Conservation (phyloP, 1,140 invertebrate species). For the Nebria ingens region DNA sequence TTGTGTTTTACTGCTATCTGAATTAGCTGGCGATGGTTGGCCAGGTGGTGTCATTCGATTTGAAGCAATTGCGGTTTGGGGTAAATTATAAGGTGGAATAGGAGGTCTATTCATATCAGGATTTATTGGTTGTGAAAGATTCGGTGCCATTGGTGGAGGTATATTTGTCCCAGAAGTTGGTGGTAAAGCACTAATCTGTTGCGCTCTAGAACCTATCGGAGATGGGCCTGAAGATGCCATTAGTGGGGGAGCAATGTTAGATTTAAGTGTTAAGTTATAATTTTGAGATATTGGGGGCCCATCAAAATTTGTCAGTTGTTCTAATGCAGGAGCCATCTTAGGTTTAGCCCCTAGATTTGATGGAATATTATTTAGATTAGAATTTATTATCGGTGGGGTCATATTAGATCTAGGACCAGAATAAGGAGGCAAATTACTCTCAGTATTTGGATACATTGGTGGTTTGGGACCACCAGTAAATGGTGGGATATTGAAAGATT, state of each 20-base stretch:
- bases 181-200: too few relatives aligned
- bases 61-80: background rate
- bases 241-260: background rate
- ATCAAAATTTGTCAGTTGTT: background rate
- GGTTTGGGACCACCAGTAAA: too few relatives aligned
- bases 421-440: too few relatives aligned
- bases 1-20: too few relatives aligned
- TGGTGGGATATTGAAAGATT: too few relatives aligned
- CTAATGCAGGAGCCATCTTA: background rate
- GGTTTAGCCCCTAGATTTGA: background rate
- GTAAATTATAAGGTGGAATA: background rate
- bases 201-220: background rate
- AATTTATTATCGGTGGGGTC: background rate
- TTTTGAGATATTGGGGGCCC: background rate
- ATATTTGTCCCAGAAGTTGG: slow-evolving; percentile 6
- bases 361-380: background rate
- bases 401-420: background rate
- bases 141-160: background rate
- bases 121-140: background rate
- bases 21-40: too few relatives aligned
- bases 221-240: background rate
- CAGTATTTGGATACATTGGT: too few relatives aligned
- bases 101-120: background rate
- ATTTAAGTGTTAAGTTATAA: background rate
- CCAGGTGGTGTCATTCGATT: too few relatives aligned